phyloP scores from a whole-genome alignment of 2,113 vertebrate genomes.

The Sturnus vulgaris region DNA sequence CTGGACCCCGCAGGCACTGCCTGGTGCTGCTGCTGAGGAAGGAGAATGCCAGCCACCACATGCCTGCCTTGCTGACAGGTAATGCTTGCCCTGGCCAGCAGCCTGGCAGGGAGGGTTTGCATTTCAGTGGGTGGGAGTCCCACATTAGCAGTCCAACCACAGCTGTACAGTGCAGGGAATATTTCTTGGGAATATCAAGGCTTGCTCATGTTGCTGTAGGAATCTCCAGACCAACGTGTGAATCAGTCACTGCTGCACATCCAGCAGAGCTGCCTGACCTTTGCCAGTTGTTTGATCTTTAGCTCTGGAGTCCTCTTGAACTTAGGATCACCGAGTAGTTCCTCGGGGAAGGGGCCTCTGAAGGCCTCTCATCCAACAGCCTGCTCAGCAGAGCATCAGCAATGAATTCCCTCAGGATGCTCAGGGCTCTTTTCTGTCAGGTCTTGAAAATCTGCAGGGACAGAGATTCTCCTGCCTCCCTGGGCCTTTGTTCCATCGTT shows the following conservation, averaged over 20 bases:
- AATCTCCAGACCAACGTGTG: background rate
- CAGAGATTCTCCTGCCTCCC: background rate
- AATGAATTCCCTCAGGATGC: background rate
- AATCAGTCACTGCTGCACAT: background rate
- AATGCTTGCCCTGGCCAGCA: background rate
- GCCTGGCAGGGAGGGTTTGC: background rate
- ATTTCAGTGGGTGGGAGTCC: background rate
- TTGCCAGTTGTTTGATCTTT: background rate
- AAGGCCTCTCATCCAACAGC: background rate
- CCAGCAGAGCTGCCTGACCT: background rate
- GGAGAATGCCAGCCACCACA: conserved; percentile 70
- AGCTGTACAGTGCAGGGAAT: background rate
- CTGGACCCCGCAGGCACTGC: conserved; percentile 15
- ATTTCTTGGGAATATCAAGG: background rate
- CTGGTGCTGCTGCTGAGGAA: conserved; percentile 73
- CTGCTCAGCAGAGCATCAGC: background rate
- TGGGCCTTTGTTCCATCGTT: background rate
- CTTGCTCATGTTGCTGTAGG: background rate
- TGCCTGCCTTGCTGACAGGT: conserved; percentile 70
- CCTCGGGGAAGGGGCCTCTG: background rate
- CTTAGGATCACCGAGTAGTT: background rate
- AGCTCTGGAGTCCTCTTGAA: background rate
- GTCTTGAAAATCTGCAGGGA: background rate
- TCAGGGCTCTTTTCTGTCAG: background rate
- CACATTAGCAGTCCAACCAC: background rate